phyloP scores from a whole-genome alignment of 2,113 vertebrate species.

The Tragelaphus strepsiceros region DNA sequence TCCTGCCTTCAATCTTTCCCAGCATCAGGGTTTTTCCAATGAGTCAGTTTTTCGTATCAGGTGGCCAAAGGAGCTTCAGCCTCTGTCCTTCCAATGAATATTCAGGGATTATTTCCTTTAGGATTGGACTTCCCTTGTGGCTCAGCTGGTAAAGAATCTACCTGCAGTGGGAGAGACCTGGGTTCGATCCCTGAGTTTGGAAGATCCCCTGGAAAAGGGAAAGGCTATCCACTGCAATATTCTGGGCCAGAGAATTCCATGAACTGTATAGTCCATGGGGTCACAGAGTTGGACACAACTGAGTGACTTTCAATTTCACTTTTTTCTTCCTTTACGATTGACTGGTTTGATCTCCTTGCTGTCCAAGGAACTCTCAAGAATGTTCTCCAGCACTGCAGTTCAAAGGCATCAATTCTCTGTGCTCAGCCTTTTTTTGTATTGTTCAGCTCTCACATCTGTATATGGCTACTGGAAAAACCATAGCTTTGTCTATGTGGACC shows the following conservation, averaged over 20 bases:
- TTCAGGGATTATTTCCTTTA: not conserved
- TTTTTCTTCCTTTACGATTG: not conserved
- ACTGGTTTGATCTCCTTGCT: not conserved
- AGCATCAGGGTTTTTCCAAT: not conserved
- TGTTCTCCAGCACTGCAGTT: not conserved
- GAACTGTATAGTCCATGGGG: not conserved
- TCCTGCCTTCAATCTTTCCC: not conserved
- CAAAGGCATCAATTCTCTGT: not conserved
- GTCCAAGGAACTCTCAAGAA: not conserved
- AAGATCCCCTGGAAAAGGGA: not conserved
- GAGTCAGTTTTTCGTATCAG: not conserved
- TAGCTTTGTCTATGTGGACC: not conserved
- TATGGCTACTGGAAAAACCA: not conserved
- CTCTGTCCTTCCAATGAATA: not conserved
- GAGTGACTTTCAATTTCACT: not conserved
- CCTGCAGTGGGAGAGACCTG: not conserved
- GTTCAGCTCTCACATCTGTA: not conserved
- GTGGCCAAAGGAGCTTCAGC: not conserved
- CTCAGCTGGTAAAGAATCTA: not conserved
- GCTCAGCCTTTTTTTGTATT: not conserved
- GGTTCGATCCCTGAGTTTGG: not conserved
- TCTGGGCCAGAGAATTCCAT: not conserved
- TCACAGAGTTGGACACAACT: not conserved
- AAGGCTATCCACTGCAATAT: not conserved
- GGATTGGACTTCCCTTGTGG: not conserved